A percentile compares a stretch with the other conserved stretches of the same genome.
Conservation (phyloP, 2,797 vertebrate genomes). For the Rhabdomys pumilio region DNA sequence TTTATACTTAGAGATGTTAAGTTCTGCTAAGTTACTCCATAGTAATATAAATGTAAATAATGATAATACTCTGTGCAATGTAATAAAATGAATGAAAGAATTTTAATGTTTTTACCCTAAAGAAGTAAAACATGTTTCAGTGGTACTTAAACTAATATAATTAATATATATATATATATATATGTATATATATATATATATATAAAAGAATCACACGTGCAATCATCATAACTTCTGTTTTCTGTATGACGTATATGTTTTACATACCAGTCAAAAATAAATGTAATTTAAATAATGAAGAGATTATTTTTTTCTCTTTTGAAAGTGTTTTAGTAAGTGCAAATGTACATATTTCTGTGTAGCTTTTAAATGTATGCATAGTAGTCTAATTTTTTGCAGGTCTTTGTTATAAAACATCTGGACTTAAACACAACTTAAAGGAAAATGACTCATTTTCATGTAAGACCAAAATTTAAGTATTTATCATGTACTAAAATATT, state of each 20-base stretch:
- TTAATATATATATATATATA: too few species aligned
- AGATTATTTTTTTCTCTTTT: background rate
- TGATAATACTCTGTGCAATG: background rate
- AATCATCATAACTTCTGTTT: background rate
- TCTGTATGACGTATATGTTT: background rate
- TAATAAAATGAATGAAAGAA: background rate
- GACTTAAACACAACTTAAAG: background rate
- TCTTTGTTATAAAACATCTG: background rate
- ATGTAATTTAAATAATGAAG: background rate
- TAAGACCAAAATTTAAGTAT: background rate
- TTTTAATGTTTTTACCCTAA: background rate
- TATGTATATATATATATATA: too few species aligned
- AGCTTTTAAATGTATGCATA: background rate
- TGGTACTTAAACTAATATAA: background rate
- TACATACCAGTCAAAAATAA: background rate
- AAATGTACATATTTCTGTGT: background rate
- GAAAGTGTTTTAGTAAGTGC: background rate
- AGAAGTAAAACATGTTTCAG: background rate
- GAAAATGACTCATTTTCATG: background rate
- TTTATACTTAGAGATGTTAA: background rate
- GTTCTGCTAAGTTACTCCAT: background rate
- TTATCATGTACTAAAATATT: background rate
- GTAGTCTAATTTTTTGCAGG: conserved; percentile 7
- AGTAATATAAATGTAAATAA: background rate
- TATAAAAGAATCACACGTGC: background rate